Conservation (phyloP, 2,888 invertebrate species). For the Sclerodermus sp. region DNA sequence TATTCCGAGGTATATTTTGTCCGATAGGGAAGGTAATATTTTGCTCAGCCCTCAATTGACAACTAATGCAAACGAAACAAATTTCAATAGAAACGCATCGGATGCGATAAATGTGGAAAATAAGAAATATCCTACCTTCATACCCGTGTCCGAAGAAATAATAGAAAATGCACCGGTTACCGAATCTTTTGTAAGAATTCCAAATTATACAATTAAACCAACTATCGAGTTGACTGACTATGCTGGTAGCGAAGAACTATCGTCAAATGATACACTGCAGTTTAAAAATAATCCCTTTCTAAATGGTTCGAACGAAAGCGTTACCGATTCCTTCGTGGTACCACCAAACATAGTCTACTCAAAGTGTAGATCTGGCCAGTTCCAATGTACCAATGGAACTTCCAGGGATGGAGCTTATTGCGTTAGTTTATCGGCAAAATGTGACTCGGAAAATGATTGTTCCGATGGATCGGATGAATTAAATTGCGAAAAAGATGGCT, state of each 20-base stretch:
- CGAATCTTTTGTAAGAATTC: constrained; percentile 21
- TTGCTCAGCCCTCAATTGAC: constrained; percentile 24
- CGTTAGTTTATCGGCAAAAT: constrained; percentile 59
- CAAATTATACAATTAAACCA: constrained; percentile 13
- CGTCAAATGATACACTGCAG: no score
- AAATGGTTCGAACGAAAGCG: no score
- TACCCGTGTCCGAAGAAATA: constrained; percentile 50
- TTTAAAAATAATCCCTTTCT: no score
- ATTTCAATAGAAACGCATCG: background rate
- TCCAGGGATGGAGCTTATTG: constrained; percentile 64
- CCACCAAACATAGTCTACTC: constrained; percentile 57
- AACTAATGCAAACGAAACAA: background rate
- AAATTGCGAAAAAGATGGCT: constrained; percentile 62
- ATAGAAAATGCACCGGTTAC: constrained; percentile 29
- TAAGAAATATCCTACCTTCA: constrained; percentile 34
- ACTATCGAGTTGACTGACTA: no score
- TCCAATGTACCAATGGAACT: constrained; percentile 65
- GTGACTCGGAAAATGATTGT: constrained; percentile 66
- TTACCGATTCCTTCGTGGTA: no score
- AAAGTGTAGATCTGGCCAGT: constrained; percentile 63
- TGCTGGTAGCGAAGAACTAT: no score
- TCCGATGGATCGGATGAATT: constrained; percentile 67
- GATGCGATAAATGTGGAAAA: background rate
- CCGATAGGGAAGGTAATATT: constrained; percentile 19
- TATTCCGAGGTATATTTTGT: background rate